Conservation (phyloP, 2,888 invertebrate species). For the Drosophila quinaria region DNA sequence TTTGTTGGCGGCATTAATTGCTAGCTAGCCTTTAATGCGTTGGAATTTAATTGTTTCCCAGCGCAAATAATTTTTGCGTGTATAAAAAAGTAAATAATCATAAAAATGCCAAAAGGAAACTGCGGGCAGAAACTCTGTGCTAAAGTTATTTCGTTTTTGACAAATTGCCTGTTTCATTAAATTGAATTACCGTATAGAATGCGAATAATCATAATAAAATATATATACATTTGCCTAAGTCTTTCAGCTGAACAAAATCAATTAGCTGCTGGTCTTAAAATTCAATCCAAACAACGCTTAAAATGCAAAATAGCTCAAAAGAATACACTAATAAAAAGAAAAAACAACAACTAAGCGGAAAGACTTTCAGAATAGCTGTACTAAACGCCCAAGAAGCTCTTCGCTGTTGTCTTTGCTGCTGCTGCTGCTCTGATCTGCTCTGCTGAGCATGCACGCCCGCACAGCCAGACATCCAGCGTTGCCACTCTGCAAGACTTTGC, state of each 20-base stretch:
- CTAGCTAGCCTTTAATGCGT: conserved; percentile 48
- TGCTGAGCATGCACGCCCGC: conserved; percentile 47
- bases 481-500: conserved; percentile 20
- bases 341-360: conserved; percentile 36
- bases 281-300: conserved; percentile 11
- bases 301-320: conserved; percentile 23
- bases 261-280: conserved; percentile 58
- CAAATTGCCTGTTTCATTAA: conserved; percentile 55
- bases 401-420: conserved; percentile 5
- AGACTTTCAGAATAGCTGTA: conserved; percentile 43
- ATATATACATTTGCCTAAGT: conserved; percentile 37
- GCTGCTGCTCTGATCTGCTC: conserved; percentile 22
- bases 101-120: conserved; percentile 34
- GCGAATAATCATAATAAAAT: conserved; percentile 25
- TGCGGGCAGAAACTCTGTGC: conserved; percentile 26
- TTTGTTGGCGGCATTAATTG: conserved; percentile 57
- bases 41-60: conserved; percentile 59
- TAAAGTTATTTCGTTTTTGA: conserved; percentile 35
- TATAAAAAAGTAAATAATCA: conserved; percentile 17
- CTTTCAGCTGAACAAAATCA: conserved; percentile 39
- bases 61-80: conserved; percentile 37
- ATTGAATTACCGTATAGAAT: conserved; percentile 46
- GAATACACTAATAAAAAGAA: conserved; percentile 3
- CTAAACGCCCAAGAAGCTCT: conserved; percentile 21
- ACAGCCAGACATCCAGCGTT: conserved; percentile 20